Conservation (phyloP, 2,888 invertebrate genomes). For the Pollenia griseotomentosa region DNA sequence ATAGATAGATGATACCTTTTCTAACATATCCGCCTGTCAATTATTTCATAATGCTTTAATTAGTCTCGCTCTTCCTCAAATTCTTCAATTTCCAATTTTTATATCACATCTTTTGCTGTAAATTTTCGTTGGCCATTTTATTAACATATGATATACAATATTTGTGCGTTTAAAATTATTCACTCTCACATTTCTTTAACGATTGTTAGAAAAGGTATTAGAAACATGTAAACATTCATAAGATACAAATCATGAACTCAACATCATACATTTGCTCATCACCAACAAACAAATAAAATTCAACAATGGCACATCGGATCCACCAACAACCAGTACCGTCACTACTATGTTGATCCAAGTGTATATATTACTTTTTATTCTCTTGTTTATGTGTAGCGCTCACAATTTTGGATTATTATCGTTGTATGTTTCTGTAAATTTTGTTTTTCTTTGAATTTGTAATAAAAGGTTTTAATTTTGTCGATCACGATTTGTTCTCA, state of each 20-base stretch:
- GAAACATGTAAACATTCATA: slow-evolving; percentile 11
- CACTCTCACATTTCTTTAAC: slow-evolving; percentile 5
- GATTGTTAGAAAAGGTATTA: slow-evolving; percentile 63
- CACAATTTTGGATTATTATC: slow-evolving; percentile 66
- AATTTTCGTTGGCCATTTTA: too few relatives aligned
- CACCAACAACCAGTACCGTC: slow-evolving; percentile 28
- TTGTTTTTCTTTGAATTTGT: slow-evolving; percentile 46
- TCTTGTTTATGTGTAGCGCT: slow-evolving; percentile 70
- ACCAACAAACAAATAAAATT: slow-evolving; percentile 36
- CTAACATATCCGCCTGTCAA: slow-evolving; percentile 24
- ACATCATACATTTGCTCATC: slow-evolving; percentile 42
- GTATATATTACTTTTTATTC: slow-evolving; percentile 52
- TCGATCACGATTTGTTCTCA: slow-evolving; percentile 32
- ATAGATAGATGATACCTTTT: slow-evolving; percentile 37
- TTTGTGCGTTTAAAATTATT: too few relatives aligned
- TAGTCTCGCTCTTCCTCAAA: too few relatives aligned
- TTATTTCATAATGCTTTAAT: neutral
- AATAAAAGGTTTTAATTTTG: slow-evolving; percentile 43
- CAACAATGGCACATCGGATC: slow-evolving; percentile 51
- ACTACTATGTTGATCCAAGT: slow-evolving; percentile 34
- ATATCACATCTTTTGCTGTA: too few relatives aligned
- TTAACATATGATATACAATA: too few relatives aligned
- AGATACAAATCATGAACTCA: slow-evolving; percentile 22
- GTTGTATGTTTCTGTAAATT: slow-evolving; percentile 30
- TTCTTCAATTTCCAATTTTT: too few relatives aligned